Conservation (phyloP, 2,113 vertebrate genomes). For the Callipepla squamata region DNA sequence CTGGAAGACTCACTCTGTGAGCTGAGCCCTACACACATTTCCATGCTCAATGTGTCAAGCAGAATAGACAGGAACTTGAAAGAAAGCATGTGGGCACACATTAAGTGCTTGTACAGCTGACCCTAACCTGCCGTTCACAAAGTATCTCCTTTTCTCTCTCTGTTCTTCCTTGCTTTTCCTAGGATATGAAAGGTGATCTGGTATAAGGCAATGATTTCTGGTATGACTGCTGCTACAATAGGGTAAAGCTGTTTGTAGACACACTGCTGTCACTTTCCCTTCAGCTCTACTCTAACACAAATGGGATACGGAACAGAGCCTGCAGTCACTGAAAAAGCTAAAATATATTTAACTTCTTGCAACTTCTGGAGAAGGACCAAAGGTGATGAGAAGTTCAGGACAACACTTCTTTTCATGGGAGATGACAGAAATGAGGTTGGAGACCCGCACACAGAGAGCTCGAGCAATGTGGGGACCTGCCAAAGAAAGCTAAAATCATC, state of each 20-base stretch:
- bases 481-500: background rate
- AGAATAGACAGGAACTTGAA: background rate
- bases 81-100: background rate
- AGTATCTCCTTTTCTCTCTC: background rate
- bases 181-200: background rate
- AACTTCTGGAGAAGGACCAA: background rate
- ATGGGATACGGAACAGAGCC: background rate
- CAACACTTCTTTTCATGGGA: background rate
- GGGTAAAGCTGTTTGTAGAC: accelerated
- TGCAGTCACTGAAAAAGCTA: background rate
- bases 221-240: background rate
- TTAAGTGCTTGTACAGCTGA: background rate
- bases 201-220: background rate
- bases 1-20: background rate
- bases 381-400: background rate
- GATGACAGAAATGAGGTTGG: background rate
- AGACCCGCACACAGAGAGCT: too few species aligned
- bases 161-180: background rate
- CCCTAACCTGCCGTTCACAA: background rate
- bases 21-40: background rate
- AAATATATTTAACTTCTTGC: background rate
- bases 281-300: background rate
- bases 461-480: background rate
- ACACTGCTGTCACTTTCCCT: background rate
- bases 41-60: background rate